Base-by-base conservation (phyloP, 2,113 vertebrate genomes). In the Stigmatopora nigra region DNA sequence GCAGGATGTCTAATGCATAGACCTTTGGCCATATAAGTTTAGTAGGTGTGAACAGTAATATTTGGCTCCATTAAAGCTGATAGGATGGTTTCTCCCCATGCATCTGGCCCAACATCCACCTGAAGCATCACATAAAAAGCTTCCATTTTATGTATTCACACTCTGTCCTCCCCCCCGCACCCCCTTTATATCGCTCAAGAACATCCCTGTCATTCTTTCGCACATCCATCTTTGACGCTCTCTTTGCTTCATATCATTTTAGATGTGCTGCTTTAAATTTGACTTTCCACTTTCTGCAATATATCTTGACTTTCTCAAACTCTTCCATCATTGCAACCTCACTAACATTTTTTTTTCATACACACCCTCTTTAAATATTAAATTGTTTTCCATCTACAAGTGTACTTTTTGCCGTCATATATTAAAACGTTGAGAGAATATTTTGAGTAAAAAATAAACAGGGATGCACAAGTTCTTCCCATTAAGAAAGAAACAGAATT, bases 61-160 rank as follows among this genome's bases (percentile, higher is more conserved):
- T 87, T 79, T 88, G 86, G 83, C 87, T 82, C 82, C 86, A 88
- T 82, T 86, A 83, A 79, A 76, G 65, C 75, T 86, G 86, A 87
- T 87, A 87, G 81, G 84, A 89, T 89, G 78, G 84, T 73, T 76
- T 62, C 64, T 12, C 72, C 58, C 66, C 35, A 58, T 52, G 0
- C 52, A 11, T 49, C 79, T 84, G 82, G 80, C 80, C 13, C 19
- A 3, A 63, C 70, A 76, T 80, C 85, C 68, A 59, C 67, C 65
- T 71, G 65, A 55, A 65, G 75, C 65, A 65, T 71, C 56, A 77
- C 61, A 70, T 16, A 59, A 51, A 52, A 49, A 66, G 51, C 63
- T 72, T 65, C 71, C n/a, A 31, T 56, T 56, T 56, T 31, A 13
- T 35, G 53, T 31, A 15, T 22, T 56, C 22, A 31, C 53, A 7